These are phyloP conservation scores for Colletes latitarsis DNA, from an alignment of 1,140 invertebrate species.

Conservation along the genomic window DNA sequence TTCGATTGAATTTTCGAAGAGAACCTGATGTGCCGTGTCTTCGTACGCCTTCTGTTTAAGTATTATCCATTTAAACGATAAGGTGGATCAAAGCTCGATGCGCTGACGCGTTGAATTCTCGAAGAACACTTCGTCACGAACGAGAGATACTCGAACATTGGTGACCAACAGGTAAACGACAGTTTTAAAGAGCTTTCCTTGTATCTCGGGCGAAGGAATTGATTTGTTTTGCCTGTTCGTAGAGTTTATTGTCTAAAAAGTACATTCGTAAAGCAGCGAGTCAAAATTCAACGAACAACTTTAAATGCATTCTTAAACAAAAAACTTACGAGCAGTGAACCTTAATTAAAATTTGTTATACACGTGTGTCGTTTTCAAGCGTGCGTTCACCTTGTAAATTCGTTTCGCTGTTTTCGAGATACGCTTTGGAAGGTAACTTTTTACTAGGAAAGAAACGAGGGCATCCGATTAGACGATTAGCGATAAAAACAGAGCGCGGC, in stretches of 20 bases:
- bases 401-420: neutral
- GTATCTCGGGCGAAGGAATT: too few relatives aligned
- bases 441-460: neutral
- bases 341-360: too few relatives aligned
- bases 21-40: neutral
- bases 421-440: neutral
- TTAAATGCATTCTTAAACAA: too few relatives aligned
- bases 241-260: too few relatives aligned
- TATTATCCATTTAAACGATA: conserved; percentile 21
- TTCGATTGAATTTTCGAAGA: neutral
- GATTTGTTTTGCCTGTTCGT: too few relatives aligned
- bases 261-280: too few relatives aligned
- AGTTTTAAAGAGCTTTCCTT: neutral
- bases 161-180: conserved; percentile 26
- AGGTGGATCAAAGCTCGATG: conserved; percentile 17
- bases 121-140: neutral
- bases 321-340: too few relatives aligned
- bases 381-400: too few relatives aligned
- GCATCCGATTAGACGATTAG: conserved; percentile 6
- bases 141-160: neutral
- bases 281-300: too few relatives aligned
- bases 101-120: neutral
- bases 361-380: neutral
- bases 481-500: neutral
- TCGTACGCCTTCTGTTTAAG: conserved; percentile 4